Base-by-base conservation (phyloP, 2,888 invertebrate genomes). In the Pseudolycoriella hygida region DNA sequence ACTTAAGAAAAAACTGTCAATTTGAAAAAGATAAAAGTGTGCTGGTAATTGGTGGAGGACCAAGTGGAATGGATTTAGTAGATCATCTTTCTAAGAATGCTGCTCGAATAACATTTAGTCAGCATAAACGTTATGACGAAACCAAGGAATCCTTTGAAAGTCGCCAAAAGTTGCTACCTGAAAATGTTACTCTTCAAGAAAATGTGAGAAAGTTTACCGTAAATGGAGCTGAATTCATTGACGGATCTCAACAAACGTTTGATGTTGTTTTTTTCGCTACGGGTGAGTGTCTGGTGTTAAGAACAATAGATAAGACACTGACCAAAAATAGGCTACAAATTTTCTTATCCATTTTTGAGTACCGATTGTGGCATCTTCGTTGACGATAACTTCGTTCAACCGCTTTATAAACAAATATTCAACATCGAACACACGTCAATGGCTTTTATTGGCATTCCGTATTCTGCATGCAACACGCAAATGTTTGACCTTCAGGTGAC, bases 391-490 rank as follows among this genome's bases (percentile, higher is more conserved):
- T 80, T 77, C 66, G 79, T 92, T 14, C 75, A 76, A 54, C 81
- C 84, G 0, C 70, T 92, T 1, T 89, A 85, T 69, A 87, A 88
- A 57, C 92, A 93, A 58, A 64, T 89, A 44, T 73, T 93, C 34
- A 83, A 90, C 60, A 80, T 83, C 42, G 70, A 77, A 49, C 76
- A 80, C 55, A 87, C 89, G 1, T 74, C 77, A 11, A 76, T 93
- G 73, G 80, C 78, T 46, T 76, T 93, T 51, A 71, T 90, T 48
- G 93, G 92, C 0, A 67, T 93, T 19, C 84, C 86, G 0, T 84
- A 77, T 60, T 78, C 77, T 52, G 80, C 87, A 2, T 82, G 83
- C 58, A 84, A 89, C 0, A 86, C 88, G 60, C 83, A 84, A 47
- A 76, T 86, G 71, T 86, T 85, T 60, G 86, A 92, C 57, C 60